Evolutionary conservation across 2,797 vertebrate species (phyloP).

Genomic region (Emys orbicularis): DNA sequence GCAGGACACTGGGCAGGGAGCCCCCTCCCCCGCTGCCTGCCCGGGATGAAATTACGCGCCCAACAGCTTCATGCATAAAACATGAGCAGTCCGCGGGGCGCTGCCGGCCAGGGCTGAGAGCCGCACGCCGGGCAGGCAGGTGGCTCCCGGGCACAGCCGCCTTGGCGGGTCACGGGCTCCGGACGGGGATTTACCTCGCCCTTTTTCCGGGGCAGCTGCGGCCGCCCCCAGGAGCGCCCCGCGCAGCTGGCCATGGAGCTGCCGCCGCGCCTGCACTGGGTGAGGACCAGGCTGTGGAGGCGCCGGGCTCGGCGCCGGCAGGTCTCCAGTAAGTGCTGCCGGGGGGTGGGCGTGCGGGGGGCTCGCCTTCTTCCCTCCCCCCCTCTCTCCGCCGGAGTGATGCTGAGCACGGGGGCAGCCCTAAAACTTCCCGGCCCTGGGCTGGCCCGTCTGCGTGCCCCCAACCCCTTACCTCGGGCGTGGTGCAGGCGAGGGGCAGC

Average conservation of each 20-base stretch:
- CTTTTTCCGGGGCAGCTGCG: not conserved
- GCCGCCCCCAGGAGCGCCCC: too few relatives aligned
- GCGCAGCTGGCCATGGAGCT: conserved; percentile 85
- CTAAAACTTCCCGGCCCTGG: not conserved
- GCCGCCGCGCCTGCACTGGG: conserved; percentile 86
- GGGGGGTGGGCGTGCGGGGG: accelerated
- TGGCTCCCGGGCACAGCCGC: not conserved
- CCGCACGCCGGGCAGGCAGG: not conserved
- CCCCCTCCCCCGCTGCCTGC: too few relatives aligned
- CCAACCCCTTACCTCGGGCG: not conserved
- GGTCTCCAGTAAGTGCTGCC: conserved; percentile 89
- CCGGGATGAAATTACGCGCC: conserved; percentile 77
- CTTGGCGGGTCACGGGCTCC: not conserved
- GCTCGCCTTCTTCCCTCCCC: accelerated
- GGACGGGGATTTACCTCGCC: not conserved
- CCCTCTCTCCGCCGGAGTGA: accelerated
- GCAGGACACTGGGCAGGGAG: too few relatives aligned
- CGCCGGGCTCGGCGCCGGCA: conserved; percentile 80
- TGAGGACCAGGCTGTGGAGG: conserved; percentile 86
- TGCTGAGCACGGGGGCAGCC: too few relatives aligned
- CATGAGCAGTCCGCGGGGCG: conserved; percentile 58
- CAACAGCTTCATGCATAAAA: conserved; percentile 84
- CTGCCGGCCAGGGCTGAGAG: not conserved
- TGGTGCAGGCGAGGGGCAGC: too few relatives aligned
- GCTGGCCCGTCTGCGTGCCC: not conserved